Evolutionary conservation across 2,797 vertebrate species (phyloP).

Genomic region (Tympanoctomys barrerae): DNA sequence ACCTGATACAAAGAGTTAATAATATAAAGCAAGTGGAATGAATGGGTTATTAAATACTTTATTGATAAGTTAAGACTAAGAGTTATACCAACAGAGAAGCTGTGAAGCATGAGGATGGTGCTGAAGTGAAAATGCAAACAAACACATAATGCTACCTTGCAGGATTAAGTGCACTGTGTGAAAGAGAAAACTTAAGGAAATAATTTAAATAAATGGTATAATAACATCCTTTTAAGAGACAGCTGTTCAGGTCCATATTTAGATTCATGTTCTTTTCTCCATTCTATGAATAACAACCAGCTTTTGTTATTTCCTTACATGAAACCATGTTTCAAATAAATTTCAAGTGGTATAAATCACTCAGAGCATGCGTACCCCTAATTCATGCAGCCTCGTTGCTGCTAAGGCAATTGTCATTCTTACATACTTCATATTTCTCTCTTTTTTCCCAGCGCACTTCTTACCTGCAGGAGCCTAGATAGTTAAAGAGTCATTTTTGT

Average conservation of each 20-base stretch:
- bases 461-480: slow-evolving; percentile 55
- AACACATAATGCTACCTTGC: slow-evolving; percentile 60
- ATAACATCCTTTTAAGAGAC: slow-evolving; percentile 75
- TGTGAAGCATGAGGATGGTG: slow-evolving; percentile 39
- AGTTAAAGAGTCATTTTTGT: slow-evolving; percentile 38
- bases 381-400: slow-evolving; percentile 78
- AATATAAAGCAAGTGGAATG: slow-evolving; percentile 69
- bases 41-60: slow-evolving; percentile 82
- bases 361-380: slow-evolving; percentile 71
- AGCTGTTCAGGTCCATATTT: slow-evolving; percentile 77
- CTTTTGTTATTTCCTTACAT: slow-evolving; percentile 82
- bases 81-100: slow-evolving; percentile 77
- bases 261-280: slow-evolving; percentile 79
- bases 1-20: slow-evolving; percentile 84
- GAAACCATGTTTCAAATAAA: slow-evolving; percentile 80
- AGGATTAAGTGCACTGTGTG: slow-evolving; percentile 75
- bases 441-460: slow-evolving; percentile 60
- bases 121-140: slow-evolving; percentile 73
- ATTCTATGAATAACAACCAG: slow-evolving; percentile 73
- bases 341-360: slow-evolving; percentile 84
- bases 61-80: slow-evolving; percentile 80
- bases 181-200: slow-evolving; percentile 78
- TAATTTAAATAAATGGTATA: slow-evolving; percentile 77
- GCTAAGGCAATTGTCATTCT: slow-evolving; percentile 78
- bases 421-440: slow-evolving; percentile 71